Conservation (phyloP, 2,888 invertebrate species). For the Acheta domesticus region DNA sequence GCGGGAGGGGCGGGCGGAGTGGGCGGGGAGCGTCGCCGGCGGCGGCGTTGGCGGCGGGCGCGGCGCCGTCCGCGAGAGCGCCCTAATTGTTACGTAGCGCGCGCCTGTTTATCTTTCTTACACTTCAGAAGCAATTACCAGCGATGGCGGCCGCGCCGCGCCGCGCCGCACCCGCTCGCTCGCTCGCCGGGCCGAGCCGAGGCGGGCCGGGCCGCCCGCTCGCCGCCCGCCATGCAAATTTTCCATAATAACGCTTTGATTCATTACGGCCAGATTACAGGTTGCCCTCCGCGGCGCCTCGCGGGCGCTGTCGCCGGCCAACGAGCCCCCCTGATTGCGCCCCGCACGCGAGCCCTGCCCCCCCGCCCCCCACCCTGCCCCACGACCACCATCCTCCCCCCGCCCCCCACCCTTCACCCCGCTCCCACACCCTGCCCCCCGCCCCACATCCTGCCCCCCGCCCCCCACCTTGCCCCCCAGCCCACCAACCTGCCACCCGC, state of each 20-base stretch:
- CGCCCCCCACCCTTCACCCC: not conserved
- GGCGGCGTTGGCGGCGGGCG: not conserved
- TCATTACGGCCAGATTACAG: constrained; percentile 1
- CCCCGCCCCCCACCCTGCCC: not conserved
- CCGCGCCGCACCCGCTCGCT: not conserved
- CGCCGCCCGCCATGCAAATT: not conserved
- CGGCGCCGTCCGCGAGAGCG: not conserved
- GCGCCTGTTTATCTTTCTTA: constrained; percentile 1
- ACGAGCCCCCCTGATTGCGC: not conserved
- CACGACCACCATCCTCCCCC: too few relatives aligned
- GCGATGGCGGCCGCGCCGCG: not conserved
- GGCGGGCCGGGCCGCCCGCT: not conserved
- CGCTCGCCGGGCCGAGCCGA: not conserved
- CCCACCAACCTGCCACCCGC: not conserved
- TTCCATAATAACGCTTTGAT: constrained; percentile 11
- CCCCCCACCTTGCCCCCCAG: not conserved
- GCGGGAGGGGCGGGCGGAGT: not conserved
- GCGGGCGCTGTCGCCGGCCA: constrained; percentile 2
- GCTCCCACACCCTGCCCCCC: not conserved
- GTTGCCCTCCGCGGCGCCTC: not conserved
- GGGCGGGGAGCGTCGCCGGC: not conserved
- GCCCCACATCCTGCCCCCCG: not conserved
- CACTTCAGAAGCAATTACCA: constrained; percentile 12
- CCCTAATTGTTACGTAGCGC: constrained; percentile 11
- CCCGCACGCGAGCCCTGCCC: not conserved